These are phyloP conservation scores for Neodiprion pinetum DNA, from an alignment of 1,140 invertebrate species.

Conservation along the genomic window DNA sequence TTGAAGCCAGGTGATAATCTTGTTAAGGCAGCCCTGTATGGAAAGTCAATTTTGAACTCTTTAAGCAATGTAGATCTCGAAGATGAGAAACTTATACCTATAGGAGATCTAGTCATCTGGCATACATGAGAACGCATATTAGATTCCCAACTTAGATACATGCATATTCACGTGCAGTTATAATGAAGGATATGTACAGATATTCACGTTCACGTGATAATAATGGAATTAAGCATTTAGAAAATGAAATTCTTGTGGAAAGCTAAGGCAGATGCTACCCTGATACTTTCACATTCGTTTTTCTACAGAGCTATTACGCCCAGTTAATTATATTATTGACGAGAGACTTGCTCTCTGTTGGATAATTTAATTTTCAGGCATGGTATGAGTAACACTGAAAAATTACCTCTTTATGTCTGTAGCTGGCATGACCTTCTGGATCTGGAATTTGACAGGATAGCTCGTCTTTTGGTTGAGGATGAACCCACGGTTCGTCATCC, in stretches of 20 bases:
- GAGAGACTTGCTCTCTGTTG: too few relatives aligned
- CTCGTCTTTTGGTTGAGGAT: constrained; percentile 56
- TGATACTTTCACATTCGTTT: too few relatives aligned
- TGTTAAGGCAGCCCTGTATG: constrained; percentile 49
- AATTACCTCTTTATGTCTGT: constrained; percentile 50
- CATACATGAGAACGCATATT: neutral
- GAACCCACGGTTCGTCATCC: constrained; percentile 59
- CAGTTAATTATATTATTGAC: too few relatives aligned
- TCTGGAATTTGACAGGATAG: constrained; percentile 51
- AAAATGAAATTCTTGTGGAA: too few relatives aligned
- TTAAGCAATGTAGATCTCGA: neutral
- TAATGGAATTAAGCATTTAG: too few relatives aligned
- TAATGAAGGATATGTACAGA: neutral
- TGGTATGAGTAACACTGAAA: too few relatives aligned
- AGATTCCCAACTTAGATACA: too few relatives aligned
- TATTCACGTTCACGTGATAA: too few relatives aligned
- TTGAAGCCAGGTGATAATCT: constrained; percentile 49
- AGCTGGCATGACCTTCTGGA: constrained; percentile 39
- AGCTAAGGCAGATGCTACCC: too few relatives aligned
- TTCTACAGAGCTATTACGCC: too few relatives aligned
- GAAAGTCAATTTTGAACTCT: constrained; percentile 11
- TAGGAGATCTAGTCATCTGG: neutral
- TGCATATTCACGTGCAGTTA: neutral
- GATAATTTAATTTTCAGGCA: too few relatives aligned
- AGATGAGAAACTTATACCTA: too few relatives aligned